A percentile compares a stretch with the other conserved stretches of the same genome.
Evolutionary conservation across 2,797 vertebrate species (phyloP).

Genomic region (Tapera naevia): DNA sequence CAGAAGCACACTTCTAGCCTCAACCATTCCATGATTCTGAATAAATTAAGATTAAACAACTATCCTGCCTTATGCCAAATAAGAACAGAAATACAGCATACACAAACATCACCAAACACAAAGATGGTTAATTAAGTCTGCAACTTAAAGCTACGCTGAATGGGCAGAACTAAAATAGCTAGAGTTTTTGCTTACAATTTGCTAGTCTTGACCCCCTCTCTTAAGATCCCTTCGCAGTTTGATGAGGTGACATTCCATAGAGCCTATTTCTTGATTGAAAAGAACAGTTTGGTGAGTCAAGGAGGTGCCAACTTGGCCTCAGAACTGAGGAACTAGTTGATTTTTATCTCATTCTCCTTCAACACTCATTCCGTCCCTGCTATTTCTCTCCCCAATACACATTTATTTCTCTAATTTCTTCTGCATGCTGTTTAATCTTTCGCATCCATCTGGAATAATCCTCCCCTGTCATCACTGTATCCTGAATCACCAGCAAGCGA

Average conservation of each 20-base stretch:
- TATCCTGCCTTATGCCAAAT: background rate
- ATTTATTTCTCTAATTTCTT: slow-evolving; percentile 35
- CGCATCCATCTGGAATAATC: slow-evolving; percentile 52
- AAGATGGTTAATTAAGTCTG: background rate
- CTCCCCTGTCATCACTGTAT: slow-evolving; percentile 26
- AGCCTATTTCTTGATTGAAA: slow-evolving; percentile 51
- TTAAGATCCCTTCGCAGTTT: background rate
- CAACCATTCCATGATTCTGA: background rate
- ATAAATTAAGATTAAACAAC: background rate
- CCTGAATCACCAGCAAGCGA: slow-evolving; percentile 56
- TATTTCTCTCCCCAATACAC: background rate
- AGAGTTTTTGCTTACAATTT: background rate
- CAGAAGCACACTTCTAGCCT: background rate
- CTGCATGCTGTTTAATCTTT: slow-evolving; percentile 37
- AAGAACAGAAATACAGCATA: background rate
- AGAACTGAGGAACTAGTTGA: background rate
- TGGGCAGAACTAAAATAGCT: background rate
- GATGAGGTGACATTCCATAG: slow-evolving; percentile 7
- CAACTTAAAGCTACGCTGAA: background rate
- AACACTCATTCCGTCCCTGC: background rate
- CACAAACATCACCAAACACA: background rate
- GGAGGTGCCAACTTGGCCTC: slow-evolving; percentile 12
- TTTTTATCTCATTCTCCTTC: slow-evolving; percentile 40
- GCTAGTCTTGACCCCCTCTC: background rate
- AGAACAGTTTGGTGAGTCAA: slow-evolving; percentile 44